Evolutionary conservation across 1,140 invertebrate genomes (phyloP), one percentile per base, ranked within the genome.

Genomic region (Drosophila funebris): DNA sequence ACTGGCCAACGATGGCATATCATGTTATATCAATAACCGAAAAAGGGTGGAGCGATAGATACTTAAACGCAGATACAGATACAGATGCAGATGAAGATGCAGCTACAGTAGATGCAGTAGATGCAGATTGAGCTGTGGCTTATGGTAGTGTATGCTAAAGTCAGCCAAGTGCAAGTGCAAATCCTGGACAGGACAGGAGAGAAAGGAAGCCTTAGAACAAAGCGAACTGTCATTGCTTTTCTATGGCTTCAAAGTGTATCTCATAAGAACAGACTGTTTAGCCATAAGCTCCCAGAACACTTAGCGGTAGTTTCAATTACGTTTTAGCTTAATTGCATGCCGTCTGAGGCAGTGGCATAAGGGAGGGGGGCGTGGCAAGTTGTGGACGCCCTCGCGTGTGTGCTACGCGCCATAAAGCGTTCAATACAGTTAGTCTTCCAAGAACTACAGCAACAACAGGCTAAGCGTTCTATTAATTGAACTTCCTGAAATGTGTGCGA

Each of bases 1-100:
- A 6, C 1, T 18, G 22, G 3, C 1, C 16, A 37, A n/a, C 18
- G 11, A 13, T 66, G 63, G 70, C 79, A 87, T 90, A 90, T 90
- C 78, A 77, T 78, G 84, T 87, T 90, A 89, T 90, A 90, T 90
- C 89, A 90, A 90, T 90, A 90, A 90, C 81, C 84, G 72, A 85
- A 90, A 90, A 90, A 83, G 89, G 89, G 89, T 90, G 89, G 84
- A 90, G 81, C 89, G 70, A 54, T 58, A 66, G 60, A 31, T 69
- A 52, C 24, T 33, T 44, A 53, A 22, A 50, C 7, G 58, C 13
- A 71, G 29, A 62, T 24, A 66, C 18, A 66, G 50, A 6, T 20
- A 29, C 13, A 50, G 36, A 58, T 52, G 24, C 4, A 54, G 48
- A 52, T 37, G 22, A 13, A 33, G 39, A 31, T 46, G 72, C 33